Evolutionary conservation across 2,113 vertebrate genomes (phyloP), one percentile per base, ranked within the genome.

Genomic region (Sylvilagus bachmani): DNA sequence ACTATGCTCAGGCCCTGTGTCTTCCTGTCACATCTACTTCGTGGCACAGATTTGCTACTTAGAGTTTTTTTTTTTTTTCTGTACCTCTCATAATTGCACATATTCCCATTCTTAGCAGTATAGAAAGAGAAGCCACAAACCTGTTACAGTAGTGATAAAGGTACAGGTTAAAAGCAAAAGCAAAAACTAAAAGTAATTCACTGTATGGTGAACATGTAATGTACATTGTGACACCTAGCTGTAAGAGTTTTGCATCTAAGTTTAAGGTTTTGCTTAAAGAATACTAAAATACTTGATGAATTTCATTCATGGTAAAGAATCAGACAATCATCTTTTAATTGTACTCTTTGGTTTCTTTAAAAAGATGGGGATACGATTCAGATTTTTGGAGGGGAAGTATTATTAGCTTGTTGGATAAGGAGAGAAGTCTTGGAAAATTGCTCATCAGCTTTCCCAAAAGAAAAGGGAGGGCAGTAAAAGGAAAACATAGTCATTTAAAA

Each of bases 81-180:
- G 33, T 73, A 89, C 4, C 17, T 93, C 81, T 95, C 53, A 91
- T 93, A 92, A 97, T 96, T 97, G 97, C 95, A 98, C 93, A 92
- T 88, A 98, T 74, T 95, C 93, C 96, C 96, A 90, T 6, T 87
- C 86, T 81, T 80, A 97, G 93, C 0, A 31, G 93, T 27, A 93
- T 85, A 96, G 64, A 91, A 64, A 95, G 38, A 89, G 55, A 64
- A 96, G 91, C 58, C 33, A 53, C 61, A 75, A 51, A 95, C 91
- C 82, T 95, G 86, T 91, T 64, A 94, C 90, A 96, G 79, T 13
- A 78, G 95, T 77, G 58, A 5, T 38, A 77, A 74, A 86, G n/a
- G 36, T 90, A 25, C 86, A 92, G 64, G 90, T 82, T 74, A 86
- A 90, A 82, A 85, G 85, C 62, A 82, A 55, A 89, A 24, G 3